Conservation (phyloP, 2,113 vertebrate species). For the Pachycephala philippinensis region DNA sequence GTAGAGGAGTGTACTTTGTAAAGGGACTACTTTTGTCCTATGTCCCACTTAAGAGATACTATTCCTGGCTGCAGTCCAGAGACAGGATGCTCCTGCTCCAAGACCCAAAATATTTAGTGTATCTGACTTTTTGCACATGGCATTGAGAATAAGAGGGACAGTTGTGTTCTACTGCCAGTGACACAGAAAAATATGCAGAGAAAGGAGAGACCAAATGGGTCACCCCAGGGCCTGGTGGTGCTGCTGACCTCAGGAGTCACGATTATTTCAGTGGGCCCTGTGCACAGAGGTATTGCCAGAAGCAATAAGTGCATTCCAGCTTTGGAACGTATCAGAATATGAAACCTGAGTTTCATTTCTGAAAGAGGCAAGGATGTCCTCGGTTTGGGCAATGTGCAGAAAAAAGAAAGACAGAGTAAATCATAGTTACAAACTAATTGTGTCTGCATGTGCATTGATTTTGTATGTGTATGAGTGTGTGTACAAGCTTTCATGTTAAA, state of each 20-base stretch:
- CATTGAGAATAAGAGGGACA: background rate
- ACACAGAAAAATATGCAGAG: background rate
- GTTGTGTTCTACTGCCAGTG: background rate
- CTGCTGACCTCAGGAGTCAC: background rate
- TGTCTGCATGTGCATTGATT: background rate
- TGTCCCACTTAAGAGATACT: background rate
- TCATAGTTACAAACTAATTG: background rate
- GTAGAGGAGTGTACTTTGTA: background rate
- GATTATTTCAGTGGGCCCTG: background rate
- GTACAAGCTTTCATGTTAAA: background rate
- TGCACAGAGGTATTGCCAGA: background rate
- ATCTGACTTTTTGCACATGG: background rate
- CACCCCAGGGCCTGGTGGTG: background rate
- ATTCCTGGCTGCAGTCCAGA: background rate
- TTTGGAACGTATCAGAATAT: background rate
- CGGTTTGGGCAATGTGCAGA: background rate
- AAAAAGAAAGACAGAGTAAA: background rate
- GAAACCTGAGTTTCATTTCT: background rate
- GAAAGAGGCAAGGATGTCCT: background rate
- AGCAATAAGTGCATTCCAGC: background rate
- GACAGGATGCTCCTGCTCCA: background rate
- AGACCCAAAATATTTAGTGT: background rate
- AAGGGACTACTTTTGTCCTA: background rate
- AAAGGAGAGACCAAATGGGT: fast-evolving
- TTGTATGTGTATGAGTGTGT: background rate